phyloP scores from a whole-genome alignment of 2,113 vertebrate species.

The Engystomops pustulosus region DNA sequence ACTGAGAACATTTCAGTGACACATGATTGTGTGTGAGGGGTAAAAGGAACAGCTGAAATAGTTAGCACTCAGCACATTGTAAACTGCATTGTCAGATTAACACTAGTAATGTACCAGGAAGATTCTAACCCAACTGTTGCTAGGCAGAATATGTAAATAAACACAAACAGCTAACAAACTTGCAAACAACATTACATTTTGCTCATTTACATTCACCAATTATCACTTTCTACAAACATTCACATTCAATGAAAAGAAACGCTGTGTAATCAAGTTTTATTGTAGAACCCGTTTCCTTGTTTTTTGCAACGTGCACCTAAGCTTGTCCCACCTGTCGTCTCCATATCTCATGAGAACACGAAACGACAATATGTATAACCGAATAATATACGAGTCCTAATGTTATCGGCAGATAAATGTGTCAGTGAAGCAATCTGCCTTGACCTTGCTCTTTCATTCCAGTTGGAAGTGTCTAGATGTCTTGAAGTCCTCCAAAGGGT shows the following conservation, averaged over 20 bases:
- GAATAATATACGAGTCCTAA: neutral
- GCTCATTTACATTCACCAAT: neutral
- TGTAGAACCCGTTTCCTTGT: too few species aligned
- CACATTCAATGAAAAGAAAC: neutral
- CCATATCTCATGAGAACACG: neutral
- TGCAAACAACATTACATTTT: neutral
- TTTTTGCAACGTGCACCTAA: neutral
- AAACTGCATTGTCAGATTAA: too few species aligned
- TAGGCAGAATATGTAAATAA: too few species aligned
- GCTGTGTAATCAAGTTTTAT: neutral
- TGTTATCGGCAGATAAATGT: conserved; percentile 28
- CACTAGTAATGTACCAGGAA: too few species aligned
- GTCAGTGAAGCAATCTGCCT: neutral
- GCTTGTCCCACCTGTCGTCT: too few species aligned
- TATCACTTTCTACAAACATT: too few species aligned
- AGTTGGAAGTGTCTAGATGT: conserved; percentile 39
- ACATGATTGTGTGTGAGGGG: too few species aligned
- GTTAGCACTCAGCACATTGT: too few species aligned
- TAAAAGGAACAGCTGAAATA: too few species aligned
- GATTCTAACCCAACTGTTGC: too few species aligned
- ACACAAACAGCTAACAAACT: too few species aligned
- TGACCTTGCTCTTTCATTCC: conserved; percentile 22
- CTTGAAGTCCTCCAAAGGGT: conserved; percentile 10
- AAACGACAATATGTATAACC: neutral
- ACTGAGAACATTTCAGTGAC: too few species aligned